phyloP scores from a whole-genome alignment of 2,113 vertebrate species.

The Sinocyclocheilus maitianheensis region DNA sequence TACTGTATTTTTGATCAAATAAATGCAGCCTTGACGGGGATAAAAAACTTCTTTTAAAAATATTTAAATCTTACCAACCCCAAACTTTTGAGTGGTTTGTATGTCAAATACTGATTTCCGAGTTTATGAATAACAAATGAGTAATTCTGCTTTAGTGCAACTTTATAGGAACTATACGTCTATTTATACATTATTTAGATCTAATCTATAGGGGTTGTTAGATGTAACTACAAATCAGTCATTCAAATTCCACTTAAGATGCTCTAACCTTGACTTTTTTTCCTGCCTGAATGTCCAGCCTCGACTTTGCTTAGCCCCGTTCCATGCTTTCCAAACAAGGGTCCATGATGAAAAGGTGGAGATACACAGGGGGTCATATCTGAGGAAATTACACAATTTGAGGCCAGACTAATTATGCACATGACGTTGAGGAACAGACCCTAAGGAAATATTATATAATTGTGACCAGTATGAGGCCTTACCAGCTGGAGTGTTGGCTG shows the following conservation, averaged over 20 bases:
- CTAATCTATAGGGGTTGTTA: background rate
- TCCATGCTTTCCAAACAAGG: constrained; percentile 79
- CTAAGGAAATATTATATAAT: background rate
- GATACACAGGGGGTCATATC: constrained; percentile 94
- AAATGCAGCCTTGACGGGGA: background rate
- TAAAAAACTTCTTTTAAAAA: background rate
- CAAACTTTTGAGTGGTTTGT: background rate
- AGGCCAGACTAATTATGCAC: background rate
- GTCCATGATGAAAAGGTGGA: constrained; percentile 83
- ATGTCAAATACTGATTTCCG: background rate
- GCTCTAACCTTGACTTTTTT: constrained; percentile 81
- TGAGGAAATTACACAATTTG: constrained; percentile 63
- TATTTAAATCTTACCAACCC: background rate
- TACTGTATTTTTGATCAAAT: background rate
- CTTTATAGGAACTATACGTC: background rate
- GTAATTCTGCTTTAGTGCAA: background rate
- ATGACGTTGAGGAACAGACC: background rate
- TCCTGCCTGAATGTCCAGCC: constrained; percentile 74
- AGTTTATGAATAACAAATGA: background rate
- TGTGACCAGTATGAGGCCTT: constrained; percentile 61
- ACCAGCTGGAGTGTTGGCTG: constrained; percentile 94
- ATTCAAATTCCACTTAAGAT: background rate
- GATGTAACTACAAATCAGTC: background rate
- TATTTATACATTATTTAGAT: background rate
- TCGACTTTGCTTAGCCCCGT: constrained; percentile 80